Percentiles rank a stretch among this genome's conserved stretches.
Conservation (phyloP, 2,888 invertebrate genomes). For the Phengaris alcon region DNA sequence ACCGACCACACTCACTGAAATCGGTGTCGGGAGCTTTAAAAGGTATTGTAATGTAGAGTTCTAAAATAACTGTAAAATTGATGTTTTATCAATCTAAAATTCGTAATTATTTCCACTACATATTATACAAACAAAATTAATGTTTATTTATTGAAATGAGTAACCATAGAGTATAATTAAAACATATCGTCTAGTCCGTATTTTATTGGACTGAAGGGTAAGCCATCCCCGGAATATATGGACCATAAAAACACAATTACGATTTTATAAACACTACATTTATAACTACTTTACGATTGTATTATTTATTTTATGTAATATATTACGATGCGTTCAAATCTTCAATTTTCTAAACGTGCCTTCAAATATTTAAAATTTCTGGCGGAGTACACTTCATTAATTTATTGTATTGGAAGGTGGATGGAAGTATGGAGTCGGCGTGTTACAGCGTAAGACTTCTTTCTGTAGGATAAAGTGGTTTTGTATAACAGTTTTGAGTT, state of each 20-base stretch:
- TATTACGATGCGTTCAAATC: slow-evolving; percentile 70
- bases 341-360: slow-evolving; percentile 70
- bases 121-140: slow-evolving; percentile 51
- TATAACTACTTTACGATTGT: slow-evolving; percentile 78
- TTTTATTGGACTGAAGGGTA: slow-evolving; percentile 5
- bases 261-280: slow-evolving; percentile 77
- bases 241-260: slow-evolving; percentile 74
- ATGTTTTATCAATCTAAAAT: not conserved
- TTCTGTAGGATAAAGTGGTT: no score
- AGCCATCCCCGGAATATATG: slow-evolving; percentile 64
- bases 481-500: no score
- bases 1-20: no score
- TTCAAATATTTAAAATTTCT: slow-evolving; percentile 79
- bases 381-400: slow-evolving; percentile 74
- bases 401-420: slow-evolving; percentile 66
- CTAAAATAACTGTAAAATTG: not conserved
- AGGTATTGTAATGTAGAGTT: no score
- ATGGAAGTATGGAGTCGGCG: slow-evolving; percentile 50
- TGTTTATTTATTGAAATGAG: slow-evolving; percentile 47
- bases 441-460: slow-evolving; percentile 28
- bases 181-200: slow-evolving; percentile 53
- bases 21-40: no score
- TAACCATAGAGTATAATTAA: slow-evolving; percentile 55
- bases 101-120: slow-evolving; percentile 38
- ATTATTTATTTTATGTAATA: slow-evolving; percentile 79